Evolutionary conservation across 2,113 vertebrate species (phyloP).

Genomic region (Chaetodon trifascialis): DNA sequence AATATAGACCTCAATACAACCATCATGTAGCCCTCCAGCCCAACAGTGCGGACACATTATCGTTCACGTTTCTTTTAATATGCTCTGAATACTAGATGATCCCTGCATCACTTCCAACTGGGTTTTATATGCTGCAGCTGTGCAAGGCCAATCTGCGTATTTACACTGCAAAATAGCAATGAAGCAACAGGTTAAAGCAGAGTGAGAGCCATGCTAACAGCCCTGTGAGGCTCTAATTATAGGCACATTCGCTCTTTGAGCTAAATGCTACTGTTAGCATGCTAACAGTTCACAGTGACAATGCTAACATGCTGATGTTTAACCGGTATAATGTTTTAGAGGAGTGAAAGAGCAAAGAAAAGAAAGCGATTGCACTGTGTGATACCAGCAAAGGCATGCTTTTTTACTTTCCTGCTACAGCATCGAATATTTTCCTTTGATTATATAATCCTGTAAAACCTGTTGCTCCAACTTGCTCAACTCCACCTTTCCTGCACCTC

Average conservation of each 20-base stretch:
- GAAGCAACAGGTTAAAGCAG: not conserved
- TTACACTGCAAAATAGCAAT: not conserved
- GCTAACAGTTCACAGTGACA: not conserved
- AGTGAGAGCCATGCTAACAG: not conserved
- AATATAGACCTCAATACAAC: slow-evolving; percentile 20
- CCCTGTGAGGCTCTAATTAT: not conserved
- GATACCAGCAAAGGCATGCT: not conserved
- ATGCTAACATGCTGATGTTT: not conserved
- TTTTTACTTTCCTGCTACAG: too few species aligned
- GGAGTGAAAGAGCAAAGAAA: not conserved
- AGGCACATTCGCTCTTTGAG: too few species aligned
- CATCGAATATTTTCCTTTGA: slow-evolving; percentile 10
- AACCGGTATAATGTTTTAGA: too few species aligned
- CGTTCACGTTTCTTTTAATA: slow-evolving; percentile 9
- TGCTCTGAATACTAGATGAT: not conserved
- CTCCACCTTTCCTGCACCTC: not conserved
- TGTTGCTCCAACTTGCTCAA: not conserved
- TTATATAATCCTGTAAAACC: not conserved
- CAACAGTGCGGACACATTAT: slow-evolving; percentile 12
- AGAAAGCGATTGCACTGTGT: not conserved
- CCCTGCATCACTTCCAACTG: not conserved
- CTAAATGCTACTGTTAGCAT: not conserved
- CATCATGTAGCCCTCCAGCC: not conserved
- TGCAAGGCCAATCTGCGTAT: not conserved
- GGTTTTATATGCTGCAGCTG: not conserved